phyloP scores from a whole-genome alignment of 2,797 vertebrate species.

The Coranthus polyacanthus region DNA sequence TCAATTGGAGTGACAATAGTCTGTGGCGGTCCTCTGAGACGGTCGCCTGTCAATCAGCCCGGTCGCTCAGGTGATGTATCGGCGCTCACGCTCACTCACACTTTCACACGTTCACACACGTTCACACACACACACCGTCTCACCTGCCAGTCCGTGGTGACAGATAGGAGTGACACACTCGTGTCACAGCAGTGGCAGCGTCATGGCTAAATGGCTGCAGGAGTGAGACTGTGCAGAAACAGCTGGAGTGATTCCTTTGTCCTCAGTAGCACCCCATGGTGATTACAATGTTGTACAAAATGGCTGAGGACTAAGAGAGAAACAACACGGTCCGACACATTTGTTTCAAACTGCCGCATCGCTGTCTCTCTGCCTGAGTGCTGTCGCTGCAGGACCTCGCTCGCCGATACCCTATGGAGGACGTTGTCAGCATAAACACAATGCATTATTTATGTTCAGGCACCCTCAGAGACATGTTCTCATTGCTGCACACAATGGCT shows the following conservation, averaged over 20 bases:
- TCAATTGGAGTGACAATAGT: too few relatives aligned
- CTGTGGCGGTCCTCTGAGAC: slow-evolving; percentile 35
- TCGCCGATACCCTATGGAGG: slow-evolving; percentile 30
- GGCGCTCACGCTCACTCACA: slow-evolving; percentile 5
- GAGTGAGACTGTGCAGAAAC: slow-evolving; percentile 28
- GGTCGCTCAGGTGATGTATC: slow-evolving; percentile 35
- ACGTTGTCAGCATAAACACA: slow-evolving; percentile 42
- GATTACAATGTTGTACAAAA: slow-evolving; percentile 60
- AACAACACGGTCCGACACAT: slow-evolving; percentile 2
- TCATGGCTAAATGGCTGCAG: slow-evolving; percentile 26
- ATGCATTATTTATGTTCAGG: slow-evolving; percentile 58
- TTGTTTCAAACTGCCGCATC: slow-evolving; percentile 25
- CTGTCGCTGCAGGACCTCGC: slow-evolving; percentile 10
- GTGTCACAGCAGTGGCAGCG: slow-evolving; percentile 41
- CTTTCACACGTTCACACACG: slow-evolving; percentile 14
- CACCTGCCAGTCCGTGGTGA: slow-evolving; percentile 62
- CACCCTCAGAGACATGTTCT: slow-evolving; percentile 32
- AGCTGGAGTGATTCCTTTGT: slow-evolving; percentile 28
- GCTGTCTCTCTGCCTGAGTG: neutral
- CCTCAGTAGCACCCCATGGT: slow-evolving; percentile 19
- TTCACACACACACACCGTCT: slow-evolving; percentile 3
- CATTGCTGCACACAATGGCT: slow-evolving; percentile 38
- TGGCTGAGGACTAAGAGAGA: slow-evolving; percentile 26
- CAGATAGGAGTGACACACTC: slow-evolving; percentile 55
- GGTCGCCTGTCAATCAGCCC: slow-evolving; percentile 56